Base-by-base conservation (phyloP, 2,797 vertebrate genomes). In the Chrysocyon brachyurus region DNA sequence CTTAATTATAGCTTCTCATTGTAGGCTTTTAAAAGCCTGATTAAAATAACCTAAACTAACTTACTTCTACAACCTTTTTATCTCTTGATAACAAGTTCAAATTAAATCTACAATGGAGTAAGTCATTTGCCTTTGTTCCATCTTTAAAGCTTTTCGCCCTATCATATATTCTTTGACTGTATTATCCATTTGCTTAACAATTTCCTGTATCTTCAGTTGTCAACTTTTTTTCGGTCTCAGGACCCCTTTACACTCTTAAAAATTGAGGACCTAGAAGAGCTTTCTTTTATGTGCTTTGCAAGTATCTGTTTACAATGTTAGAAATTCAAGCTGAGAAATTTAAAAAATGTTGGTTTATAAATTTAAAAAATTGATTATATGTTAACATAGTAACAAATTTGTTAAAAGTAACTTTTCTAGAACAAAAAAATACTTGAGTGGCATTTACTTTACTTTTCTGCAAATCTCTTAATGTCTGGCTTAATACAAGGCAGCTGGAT, bases 1-100 rank as follows among this genome's bases (percentile, higher is more conserved):
- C 89, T 92, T 90, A 96, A 94, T 97, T 97, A 81, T 96, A 79
- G 91, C 79, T 92, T 95, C 86, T 93, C 33, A 33, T 84, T 96
- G 93, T 87, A 52, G 73, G 90, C 72, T 93, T 97, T 97, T 84
- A 93, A 96, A 96, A 96, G 61, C 61, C 92, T 95, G 97, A 93
- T 92, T 97, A 96, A 91, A 94, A 92, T 97, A 96, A 73, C 86
- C 70, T 91, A 91, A 97, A 94, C 40, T 82, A 61, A 88, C 26
- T 87, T 26, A 92, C 54, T 91, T 59, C 83, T 83, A 56, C 17
- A 94, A 54, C 36, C 90, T 91, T 96, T 96, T 95, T 72, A 72
- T 95, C 78, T 88, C 57, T 85, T 90, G 86, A 81, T 96, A 88
- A 86, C 9, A 49, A 90, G 16, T 94, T 96, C 70, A 89, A 83